Evolutionary conservation across 2,888 invertebrate genomes (phyloP), one percentile per base, ranked within the genome.

Genomic region (Thumatha senex): DNA sequence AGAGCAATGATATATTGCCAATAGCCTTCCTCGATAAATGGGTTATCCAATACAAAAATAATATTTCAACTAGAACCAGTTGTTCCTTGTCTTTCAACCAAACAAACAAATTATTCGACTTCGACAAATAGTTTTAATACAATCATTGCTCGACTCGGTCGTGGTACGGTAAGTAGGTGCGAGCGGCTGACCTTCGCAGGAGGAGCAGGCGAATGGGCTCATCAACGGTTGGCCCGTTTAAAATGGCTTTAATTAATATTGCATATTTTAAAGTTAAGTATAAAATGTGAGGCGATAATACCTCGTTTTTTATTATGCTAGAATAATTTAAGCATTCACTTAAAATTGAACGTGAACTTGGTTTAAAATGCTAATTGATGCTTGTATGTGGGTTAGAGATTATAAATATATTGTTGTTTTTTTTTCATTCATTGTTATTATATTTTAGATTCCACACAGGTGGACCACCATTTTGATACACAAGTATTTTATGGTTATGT

Each of bases 161-260:
- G 59, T 64, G 58, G 63, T 70, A 65, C 70, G 58, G 62, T 64
- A 71, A 24, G 18, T 24, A 79, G 75, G 78, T 75, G 70, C 68
- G 69, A 75, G 78, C 72, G 82, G 85, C 54, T 77, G 88, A 80
- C 89, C 89, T 89, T 89, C 84, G 70, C 45, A 57, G 57, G 70
- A 75, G 74, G 70, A 79, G 65, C 73, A 67, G 72, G 82, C 82
- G 82, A 87, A 81, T 78, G 83, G 80, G 78, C 80, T 82, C 86
- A 82, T 87, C 86, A 80, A 76, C 75, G 61, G 66, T 74, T 71
- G 10, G 24, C 33, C 48, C 24, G 35, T 59, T 55, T 50, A 58
- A 76, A 79, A 74, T 72, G 67, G 63, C 68, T 74, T 80, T 78
- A 80, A 84, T 78, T 72, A 73, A 58, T 51, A 65, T 57, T 54